Percentiles rank a stretch among this genome's conserved stretches.
Evolutionary conservation across 30 jellyfish, hydroid and myxozoan species (phyloP).

Genomic region (Aurelia aurita): DNA sequence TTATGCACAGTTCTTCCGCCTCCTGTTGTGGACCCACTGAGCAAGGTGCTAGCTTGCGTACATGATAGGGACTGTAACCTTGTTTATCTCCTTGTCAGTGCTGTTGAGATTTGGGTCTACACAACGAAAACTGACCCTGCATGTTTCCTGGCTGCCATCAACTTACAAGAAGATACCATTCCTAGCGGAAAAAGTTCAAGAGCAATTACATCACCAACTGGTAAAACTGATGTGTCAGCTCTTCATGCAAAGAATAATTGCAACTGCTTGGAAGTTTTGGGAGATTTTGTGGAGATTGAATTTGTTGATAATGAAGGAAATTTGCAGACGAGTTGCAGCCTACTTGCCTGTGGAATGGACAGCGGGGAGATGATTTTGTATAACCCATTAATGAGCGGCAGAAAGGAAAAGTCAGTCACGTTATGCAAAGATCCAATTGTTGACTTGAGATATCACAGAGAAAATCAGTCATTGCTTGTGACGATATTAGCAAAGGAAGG

Average conservation of each 20-base stretch:
- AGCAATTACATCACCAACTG: background rate
- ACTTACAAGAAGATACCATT: conserved; percentile 16
- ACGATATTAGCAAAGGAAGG: conserved; percentile 43
- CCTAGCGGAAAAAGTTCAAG: conserved; percentile 1
- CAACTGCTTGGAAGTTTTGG: conserved; percentile 66
- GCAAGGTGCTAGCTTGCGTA: conserved; percentile 54
- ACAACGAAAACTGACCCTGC: conserved; percentile 91
- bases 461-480: background rate
- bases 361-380: conserved; percentile 70
- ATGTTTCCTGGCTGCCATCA: conserved; percentile 56
- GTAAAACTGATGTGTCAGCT: background rate
- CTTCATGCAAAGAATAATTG: conserved; percentile 20
- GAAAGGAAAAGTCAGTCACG: conserved; percentile 39
- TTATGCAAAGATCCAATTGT: conserved; percentile 57
- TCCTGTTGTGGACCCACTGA: conserved; percentile 59
- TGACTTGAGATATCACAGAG: conserved; percentile 28
- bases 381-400: conserved; percentile 61
- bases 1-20: conserved; percentile 87
- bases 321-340: conserved; percentile 35
- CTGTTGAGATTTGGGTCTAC: conserved; percentile 77
- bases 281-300: conserved; percentile 31
- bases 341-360: conserved; percentile 84
- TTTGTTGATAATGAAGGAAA: conserved; percentile 51
- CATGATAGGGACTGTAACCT: conserved; percentile 72
- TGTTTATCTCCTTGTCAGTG: conserved; percentile 59